Base-by-base conservation (phyloP, 2,797 vertebrate species). In the Orientallactaga sibirica region DNA sequence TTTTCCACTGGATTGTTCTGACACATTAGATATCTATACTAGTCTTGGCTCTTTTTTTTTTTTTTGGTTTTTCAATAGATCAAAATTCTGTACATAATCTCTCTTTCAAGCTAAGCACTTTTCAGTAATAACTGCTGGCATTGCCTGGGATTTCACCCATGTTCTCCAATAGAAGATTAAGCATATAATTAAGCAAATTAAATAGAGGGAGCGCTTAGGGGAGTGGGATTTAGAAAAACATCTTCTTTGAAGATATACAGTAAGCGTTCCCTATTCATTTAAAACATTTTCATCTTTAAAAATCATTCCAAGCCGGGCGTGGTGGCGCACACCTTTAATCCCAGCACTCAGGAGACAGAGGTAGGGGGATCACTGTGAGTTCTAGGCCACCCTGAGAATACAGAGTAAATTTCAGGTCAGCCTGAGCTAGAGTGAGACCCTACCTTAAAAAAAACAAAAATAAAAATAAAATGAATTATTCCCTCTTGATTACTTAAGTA, bases 1-100 rank as follows among this genome's bases (percentile, higher is more conserved):
- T 88, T 93, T 82, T 74, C 85, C 43, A 81, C 25, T 61, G 75
- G n/a, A 19, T 83, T 58, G 68, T 81, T 5, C 81, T 82, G 43
- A 71, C 52, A 91, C 68, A 81, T 1, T 62, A 85, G 20, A n/a
- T 67, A 48, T 27, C 71, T 83, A 61, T 64, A n/a, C 43, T 78
- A 61, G 62, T 67, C 3, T 78, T 74, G 68, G 55, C 19, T 74
- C 9, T 67, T 82, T 82, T 84, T 62, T 70, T 83, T 78, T 37
- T 37, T 37, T 37, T 37, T 37, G 33, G 33, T 37, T 37, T 37
- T 37, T 37, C 33, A 37, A 37, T 83, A 82, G 75, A 73, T n/a
- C 52, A 77, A 88, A 78, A 33, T 55, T 88, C 66, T 79, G 58
- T n/a, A 22, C 24, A n/a, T 68, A 76, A 77, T 33, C 61, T 90